phyloP scores from a whole-genome alignment of 2,113 vertebrate species.

The Leptobrachium leishanense region DNA sequence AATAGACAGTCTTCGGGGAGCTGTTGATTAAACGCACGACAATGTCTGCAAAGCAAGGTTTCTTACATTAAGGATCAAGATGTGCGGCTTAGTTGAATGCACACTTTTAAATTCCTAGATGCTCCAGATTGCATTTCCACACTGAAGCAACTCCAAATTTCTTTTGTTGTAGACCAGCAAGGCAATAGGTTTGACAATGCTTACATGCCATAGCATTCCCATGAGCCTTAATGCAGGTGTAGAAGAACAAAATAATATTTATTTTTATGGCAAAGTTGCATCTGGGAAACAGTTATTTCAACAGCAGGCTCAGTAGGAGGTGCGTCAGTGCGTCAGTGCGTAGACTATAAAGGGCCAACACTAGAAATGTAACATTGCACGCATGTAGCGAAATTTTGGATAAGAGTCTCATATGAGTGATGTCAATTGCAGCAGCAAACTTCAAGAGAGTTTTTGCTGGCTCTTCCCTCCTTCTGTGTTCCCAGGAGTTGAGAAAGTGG shows the following conservation, averaged over 20 bases:
- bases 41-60: conserved; percentile 28
- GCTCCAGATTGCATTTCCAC: conserved; percentile 39
- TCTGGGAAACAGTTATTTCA: conserved; percentile 21
- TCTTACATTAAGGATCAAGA: conserved; percentile 34
- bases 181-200: conserved; percentile 32
- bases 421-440: too few species aligned
- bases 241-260: neutral
- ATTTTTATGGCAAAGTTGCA: conserved; percentile 33
- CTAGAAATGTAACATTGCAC: conserved; percentile 3
- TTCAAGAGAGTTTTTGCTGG: too few species aligned
- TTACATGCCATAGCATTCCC: conserved; percentile 29
- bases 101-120: conserved; percentile 35
- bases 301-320: conserved; percentile 1
- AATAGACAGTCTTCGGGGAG: conserved; percentile 28
- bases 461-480: too few species aligned
- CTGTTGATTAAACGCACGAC: conserved; percentile 35
- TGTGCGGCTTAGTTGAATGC: conserved; percentile 31
- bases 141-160: conserved; percentile 28
- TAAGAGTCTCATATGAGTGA: neutral
- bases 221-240: conserved; percentile 1
- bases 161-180: conserved; percentile 35
- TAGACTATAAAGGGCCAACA: conserved; percentile 11
- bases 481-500: too few species aligned
- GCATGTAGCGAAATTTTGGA: neutral
- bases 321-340: neutral